Evolutionary conservation across 2,797 vertebrate species (phyloP), one percentile per base, ranked within the genome.

Genomic region (Paratrypauchen microcephalus): DNA sequence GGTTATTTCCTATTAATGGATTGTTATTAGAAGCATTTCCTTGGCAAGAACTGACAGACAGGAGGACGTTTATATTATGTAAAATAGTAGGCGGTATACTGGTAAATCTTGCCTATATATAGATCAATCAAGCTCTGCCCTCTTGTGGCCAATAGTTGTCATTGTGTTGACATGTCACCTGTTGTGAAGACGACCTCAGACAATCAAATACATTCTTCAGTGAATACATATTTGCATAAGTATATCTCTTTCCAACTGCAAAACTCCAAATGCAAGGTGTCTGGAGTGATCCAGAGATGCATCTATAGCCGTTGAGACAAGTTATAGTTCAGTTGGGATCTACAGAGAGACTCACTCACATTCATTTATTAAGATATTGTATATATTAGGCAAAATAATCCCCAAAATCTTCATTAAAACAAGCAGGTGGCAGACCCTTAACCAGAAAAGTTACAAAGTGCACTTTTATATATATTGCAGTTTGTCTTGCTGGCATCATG

Each of bases 81-180:
- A 8, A 32, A 36, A 5, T 60, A 12, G 6, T 24, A 6, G 24
- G 24, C 19, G 16, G n/a, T n/a, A n/a, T 18, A 36, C 32, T 36
- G 9, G 32, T 36, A 5, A 18, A 11, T 1, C 24, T 21, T 15
- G 41, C 9, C 16, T 39, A 2, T 15, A 2, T 15, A 72, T 79
- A 83, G 24, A 69, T 5, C 30, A 47, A 4, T 71, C 26, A 19
- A 26, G 1, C 3, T 8, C 69, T 83, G 68, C 82, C 81, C 55
- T 59, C 87, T 68, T 73, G 81, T 90, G 89, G 83, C 0, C 8
- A 68, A 71, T 72, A 7, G 1, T 2, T 1, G 23, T 6, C 24
- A 84, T 47, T 73, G 21, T 77, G 83, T 0, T 16, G 2, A 52
- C 24, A n/a, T 5, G 1, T 32, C 23, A 65, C 16, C 16, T 54